Percentiles rank a stretch among this genome's conserved stretches.
Evolutionary conservation across 1,140 invertebrate genomes (phyloP).

Genomic region (Drosophila kikkawai): DNA sequence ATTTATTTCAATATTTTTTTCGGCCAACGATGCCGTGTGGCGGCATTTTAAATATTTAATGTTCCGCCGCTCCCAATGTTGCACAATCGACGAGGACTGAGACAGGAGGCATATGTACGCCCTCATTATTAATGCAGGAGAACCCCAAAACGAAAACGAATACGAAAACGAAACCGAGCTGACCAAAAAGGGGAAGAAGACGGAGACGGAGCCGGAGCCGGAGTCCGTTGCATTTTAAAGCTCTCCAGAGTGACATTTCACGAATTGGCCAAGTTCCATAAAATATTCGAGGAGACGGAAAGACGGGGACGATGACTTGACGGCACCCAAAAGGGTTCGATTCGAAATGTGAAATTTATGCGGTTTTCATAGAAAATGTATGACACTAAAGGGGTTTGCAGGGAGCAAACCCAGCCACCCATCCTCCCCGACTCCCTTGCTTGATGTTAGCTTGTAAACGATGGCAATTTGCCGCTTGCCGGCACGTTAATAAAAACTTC

Average conservation of each 20-base stretch:
- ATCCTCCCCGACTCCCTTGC: background rate
- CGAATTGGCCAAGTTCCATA: conserved; percentile 82
- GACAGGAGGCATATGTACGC: conserved; percentile 64
- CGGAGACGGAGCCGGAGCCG: conserved; percentile 4
- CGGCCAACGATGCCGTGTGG: conserved; percentile 63
- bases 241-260: conserved; percentile 84
- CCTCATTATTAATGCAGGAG: conserved; percentile 77
- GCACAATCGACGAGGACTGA: conserved; percentile 22
- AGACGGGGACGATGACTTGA: conserved; percentile 33
- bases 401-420: background rate
- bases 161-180: conserved; percentile 49
- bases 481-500: conserved; percentile 79
- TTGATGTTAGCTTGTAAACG: conserved; percentile 62
- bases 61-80: conserved; percentile 47
- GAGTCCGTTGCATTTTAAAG: conserved; percentile 61
- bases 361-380: conserved; percentile 79
- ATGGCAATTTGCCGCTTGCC: conserved; percentile 69
- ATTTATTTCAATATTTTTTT: conserved; percentile 83
- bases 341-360: conserved; percentile 72
- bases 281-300: conserved; percentile 50
- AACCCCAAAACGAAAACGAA: conserved; percentile 48
- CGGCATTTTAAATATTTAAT: conserved; percentile 82
- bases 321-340: conserved; percentile 68
- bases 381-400: conserved; percentile 66
- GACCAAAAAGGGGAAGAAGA: conserved; percentile 29